Evolutionary conservation across 2,113 vertebrate species (phyloP), one percentile per base, ranked within the genome.

Genomic region (Amazona guildingii): DNA sequence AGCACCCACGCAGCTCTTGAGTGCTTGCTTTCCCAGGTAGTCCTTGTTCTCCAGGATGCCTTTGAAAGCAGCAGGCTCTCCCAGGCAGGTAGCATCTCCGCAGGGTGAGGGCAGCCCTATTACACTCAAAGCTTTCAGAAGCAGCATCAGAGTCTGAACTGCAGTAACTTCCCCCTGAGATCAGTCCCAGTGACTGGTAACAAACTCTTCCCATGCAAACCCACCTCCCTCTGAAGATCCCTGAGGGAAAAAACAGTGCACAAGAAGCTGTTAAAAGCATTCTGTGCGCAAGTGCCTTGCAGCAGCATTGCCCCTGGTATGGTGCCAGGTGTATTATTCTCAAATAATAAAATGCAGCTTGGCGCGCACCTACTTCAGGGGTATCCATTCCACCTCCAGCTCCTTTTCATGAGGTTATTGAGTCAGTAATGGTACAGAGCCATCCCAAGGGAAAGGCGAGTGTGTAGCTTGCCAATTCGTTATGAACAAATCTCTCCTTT

Each of bases 401-500:
- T 75, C 72, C 76, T 72, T 51, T 15, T 23, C 0, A 0, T 7
- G 76, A 62, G 76, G 39, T 21, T 86, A 41, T 9, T 14, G 68
- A 87, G 74, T 37, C 61, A 19, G 54, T 17, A 74, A 13, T 2
- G 33, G 72, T 29, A 66, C 10, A 0, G 86, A 92, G 76, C 66
- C n/a, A 25, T 54, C 92, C 90, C 92, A 7, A 70, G 93, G 90
- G 82, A 92, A 55, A 73, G 70, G 84, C 15, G 10, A 85, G 72
- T 41, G 19, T 15, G 25, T 5, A 74, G 16, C 27, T 44, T 76
- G 90, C 87, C 75, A 90, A 6, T 68, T 92, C 25, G 17, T 54
- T 37, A 73, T 4, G 12, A 79, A 95, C 74, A 95, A 91, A 92
- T 24, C 83, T 81, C 66, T 88, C 81, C 67, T 88, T 94, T 84